phyloP scores from a whole-genome alignment of 1,140 invertebrate species.

The Theocolax elegans region DNA sequence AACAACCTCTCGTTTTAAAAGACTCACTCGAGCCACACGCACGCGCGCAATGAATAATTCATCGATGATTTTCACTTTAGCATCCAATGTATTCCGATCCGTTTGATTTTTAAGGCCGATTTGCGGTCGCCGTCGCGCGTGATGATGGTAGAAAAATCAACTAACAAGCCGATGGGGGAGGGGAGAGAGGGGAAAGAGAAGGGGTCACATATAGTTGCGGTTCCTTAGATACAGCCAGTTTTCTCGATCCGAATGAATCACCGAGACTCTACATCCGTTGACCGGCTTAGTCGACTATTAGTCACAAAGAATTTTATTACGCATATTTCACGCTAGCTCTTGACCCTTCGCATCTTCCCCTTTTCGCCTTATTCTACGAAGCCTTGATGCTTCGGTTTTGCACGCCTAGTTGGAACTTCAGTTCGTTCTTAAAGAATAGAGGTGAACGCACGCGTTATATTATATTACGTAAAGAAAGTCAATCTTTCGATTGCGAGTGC shows the following conservation, averaged over 20 bases:
- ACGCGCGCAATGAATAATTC: constrained; percentile 28
- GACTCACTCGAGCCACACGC: neutral
- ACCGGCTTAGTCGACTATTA: neutral
- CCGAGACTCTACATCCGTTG: neutral
- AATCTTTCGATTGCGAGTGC: too few relatives aligned
- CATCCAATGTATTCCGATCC: constrained; percentile 32
- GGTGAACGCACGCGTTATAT: too few relatives aligned
- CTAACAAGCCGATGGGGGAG: too few relatives aligned
- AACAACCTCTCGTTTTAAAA: neutral
- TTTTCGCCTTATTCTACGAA: too few relatives aligned
- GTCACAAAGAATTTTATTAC: neutral
- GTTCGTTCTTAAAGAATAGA: too few relatives aligned
- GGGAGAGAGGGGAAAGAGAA: too few relatives aligned
- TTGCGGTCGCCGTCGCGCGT: neutral
- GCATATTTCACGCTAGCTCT: constrained; percentile 3
- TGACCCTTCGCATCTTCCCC: too few relatives aligned
- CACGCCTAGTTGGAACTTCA: too few relatives aligned
- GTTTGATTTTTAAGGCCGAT: constrained; percentile 36
- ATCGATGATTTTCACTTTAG: constrained; percentile 32
- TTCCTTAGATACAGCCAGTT: neutral
- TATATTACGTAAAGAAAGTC: too few relatives aligned
- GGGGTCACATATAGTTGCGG: too few relatives aligned
- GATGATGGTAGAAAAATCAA: too few relatives aligned
- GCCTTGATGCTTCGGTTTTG: too few relatives aligned
- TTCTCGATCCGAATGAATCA: neutral